Conservation (phyloP, 2,888 invertebrate species). For the Prosopocoilus inquinatus region DNA sequence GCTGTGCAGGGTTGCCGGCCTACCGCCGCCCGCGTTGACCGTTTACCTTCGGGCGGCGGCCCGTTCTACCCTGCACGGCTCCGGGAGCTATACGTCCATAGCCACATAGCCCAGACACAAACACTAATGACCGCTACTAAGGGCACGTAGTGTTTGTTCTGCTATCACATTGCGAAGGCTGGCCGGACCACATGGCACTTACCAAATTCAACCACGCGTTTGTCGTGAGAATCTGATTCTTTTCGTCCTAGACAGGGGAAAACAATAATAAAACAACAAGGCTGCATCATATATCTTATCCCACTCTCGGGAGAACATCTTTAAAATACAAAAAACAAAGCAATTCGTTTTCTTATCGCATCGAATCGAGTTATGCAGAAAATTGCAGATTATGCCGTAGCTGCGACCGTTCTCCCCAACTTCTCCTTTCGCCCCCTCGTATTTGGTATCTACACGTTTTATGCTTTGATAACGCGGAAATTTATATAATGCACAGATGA, state of each 20-base stretch:
- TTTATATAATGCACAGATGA: too few relatives aligned
- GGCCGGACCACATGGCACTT: constrained; percentile 64
- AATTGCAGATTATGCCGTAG: too few relatives aligned
- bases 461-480: too few relatives aligned
- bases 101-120: constrained; percentile 49
- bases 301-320: constrained; percentile 31
- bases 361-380: too few relatives aligned
- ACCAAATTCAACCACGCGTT: constrained; percentile 98
- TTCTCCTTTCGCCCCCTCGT: too few relatives aligned
- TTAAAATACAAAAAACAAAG: constrained; percentile 9
- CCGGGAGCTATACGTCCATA: constrained; percentile 46
- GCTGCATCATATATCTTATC: constrained; percentile 36
- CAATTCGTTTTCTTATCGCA: too few relatives aligned
- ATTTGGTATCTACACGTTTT: too few relatives aligned
- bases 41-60: too few relatives aligned
- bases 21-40: background rate
- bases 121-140: constrained; percentile 37
- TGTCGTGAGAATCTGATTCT: constrained; percentile 97
- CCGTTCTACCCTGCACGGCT: constrained; percentile 14
- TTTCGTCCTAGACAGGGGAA: constrained; percentile 86
- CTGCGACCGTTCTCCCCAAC: too few relatives aligned
- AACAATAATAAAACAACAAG: constrained; percentile 57
- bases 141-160: constrained; percentile 41
- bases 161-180: constrained; percentile 48
- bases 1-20: constrained; percentile 14